Percentiles rank a stretch among this genome's conserved stretches.
Evolutionary conservation across 2,113 vertebrate species (phyloP).

Genomic region (Morone saxatilis): DNA sequence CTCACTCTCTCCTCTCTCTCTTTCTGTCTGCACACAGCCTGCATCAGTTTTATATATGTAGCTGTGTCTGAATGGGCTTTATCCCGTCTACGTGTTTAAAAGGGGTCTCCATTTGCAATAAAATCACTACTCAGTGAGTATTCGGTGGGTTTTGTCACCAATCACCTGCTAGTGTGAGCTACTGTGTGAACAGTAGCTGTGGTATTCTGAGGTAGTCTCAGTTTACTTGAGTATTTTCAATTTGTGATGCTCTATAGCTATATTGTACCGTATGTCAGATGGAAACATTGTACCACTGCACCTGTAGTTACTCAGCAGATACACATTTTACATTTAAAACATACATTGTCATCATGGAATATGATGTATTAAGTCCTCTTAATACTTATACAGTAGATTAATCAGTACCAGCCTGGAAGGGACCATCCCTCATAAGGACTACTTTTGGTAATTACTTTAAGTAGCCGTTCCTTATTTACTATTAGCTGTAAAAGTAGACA

Average conservation of each 20-base stretch:
- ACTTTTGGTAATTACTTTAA: neutral
- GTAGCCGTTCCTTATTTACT: neutral
- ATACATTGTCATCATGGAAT: neutral
- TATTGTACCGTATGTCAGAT: neutral
- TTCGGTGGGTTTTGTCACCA: neutral
- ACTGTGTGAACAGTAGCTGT: no score
- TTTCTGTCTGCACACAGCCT: slow-evolving; percentile 24
- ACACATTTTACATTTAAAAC: neutral
- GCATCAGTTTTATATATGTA: slow-evolving; percentile 12
- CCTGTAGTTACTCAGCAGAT: neutral
- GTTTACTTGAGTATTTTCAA: neutral
- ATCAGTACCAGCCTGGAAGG: neutral
- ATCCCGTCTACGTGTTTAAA: neutral
- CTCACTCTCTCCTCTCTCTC: slow-evolving; percentile 33
- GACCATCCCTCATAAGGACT: neutral
- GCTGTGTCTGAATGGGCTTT: neutral
- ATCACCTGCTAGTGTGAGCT: neutral
- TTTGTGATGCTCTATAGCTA: neutral
- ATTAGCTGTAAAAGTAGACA: neutral
- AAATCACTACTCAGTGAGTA: no score
- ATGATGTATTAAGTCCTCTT: no score
- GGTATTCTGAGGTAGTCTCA: neutral
- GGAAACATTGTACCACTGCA: neutral
- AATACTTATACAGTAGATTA: neutral
- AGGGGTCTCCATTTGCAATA: neutral